Percentiles rank a stretch among this genome's conserved stretches.
Conservation (phyloP, 2,888 invertebrate species). For the Coelogynopora nodosa region DNA sequence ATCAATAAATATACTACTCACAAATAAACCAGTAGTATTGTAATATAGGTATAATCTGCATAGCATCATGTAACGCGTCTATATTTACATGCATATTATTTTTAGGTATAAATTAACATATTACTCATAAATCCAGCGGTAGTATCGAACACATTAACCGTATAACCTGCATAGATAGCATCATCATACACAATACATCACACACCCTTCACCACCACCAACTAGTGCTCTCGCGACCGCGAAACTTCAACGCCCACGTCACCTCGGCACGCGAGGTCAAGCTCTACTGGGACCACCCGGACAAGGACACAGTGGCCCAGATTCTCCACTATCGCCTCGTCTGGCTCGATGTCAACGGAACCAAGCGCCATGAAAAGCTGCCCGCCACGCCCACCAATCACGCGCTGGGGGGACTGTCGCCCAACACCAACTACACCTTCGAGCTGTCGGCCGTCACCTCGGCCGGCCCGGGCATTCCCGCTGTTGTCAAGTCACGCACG, state of each 20-base stretch:
- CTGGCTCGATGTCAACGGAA: neutral
- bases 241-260: neutral
- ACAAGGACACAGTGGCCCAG: neutral
- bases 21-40: too few relatives aligned
- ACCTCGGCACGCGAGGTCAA: neutral
- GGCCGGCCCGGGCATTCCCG: neutral
- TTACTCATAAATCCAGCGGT: too few relatives aligned
- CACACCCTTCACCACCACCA: too few relatives aligned
- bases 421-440: neutral
- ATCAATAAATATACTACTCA: too few relatives aligned
- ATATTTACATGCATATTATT: too few relatives aligned
- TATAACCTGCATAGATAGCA: too few relatives aligned
- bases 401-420: neutral
- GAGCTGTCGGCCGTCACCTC: neutral
- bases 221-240: neutral
- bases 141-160: too few relatives aligned
- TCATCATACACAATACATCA: too few relatives aligned
- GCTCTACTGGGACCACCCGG: neutral
- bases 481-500: neutral
- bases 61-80: too few relatives aligned
- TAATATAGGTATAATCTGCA: too few relatives aligned
- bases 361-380: neutral
- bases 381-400: neutral
- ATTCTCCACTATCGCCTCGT: neutral
- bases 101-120: too few relatives aligned